These are phyloP conservation scores for Mesochorus sp. DNA, from an alignment of 2,888 invertebrate genomes.

Conservation along the genomic window DNA sequence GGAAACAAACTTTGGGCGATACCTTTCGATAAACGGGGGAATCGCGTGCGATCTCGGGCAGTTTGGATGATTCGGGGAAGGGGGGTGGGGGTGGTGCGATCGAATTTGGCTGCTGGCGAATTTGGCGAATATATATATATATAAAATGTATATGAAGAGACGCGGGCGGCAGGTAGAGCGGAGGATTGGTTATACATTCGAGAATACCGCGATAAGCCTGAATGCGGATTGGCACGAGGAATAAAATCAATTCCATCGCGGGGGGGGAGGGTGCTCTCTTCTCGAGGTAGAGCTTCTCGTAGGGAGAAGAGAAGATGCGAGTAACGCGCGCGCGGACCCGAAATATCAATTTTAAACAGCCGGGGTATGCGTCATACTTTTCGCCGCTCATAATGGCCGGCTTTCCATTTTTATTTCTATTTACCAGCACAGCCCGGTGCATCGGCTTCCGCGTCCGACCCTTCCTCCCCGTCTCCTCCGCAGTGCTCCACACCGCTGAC, in stretches of 20 bases:
- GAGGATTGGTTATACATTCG: constrained; percentile 62
- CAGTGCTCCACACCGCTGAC: constrained; percentile 27
- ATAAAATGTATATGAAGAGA: too few species aligned
- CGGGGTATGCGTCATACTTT: constrained; percentile 80
- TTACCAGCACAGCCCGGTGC: constrained; percentile 70
- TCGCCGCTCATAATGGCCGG: constrained; percentile 78
- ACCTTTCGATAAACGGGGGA: too few species aligned
- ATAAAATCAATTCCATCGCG: constrained; percentile 70
- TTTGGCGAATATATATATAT: constrained; percentile 31
- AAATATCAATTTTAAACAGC: constrained; percentile 80
- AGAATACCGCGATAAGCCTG: constrained; percentile 66
- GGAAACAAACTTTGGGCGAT: too few species aligned
- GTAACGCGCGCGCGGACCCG: constrained; percentile 48
- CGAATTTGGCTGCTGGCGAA: too few species aligned
- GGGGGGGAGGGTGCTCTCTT: constrained; percentile 40
- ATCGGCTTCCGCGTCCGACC: constrained; percentile 24
- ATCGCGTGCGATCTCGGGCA: too few species aligned
- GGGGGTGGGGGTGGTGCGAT: too few species aligned
- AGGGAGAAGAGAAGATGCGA: not conserved
- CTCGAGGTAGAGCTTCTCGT: not conserved
- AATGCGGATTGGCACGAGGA: constrained; percentile 66
- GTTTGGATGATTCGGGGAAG: too few species aligned
- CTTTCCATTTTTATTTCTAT: constrained; percentile 81
- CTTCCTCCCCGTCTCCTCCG: too few species aligned
- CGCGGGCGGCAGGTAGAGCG: not conserved